Conservation (phyloP, 2,797 vertebrate genomes). For the Smutsia temminckii region DNA sequence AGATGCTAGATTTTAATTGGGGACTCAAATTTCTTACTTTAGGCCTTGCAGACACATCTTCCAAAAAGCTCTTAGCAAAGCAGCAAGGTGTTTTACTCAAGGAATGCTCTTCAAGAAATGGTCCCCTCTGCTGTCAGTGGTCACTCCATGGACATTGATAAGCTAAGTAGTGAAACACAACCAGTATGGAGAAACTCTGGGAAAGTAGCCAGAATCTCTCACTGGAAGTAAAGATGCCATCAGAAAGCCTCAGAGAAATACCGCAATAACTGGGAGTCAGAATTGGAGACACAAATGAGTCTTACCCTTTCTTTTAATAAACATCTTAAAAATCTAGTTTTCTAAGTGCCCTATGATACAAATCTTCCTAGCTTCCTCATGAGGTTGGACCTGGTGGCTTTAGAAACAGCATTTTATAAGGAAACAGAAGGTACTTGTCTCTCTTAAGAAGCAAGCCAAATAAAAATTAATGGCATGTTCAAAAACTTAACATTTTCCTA, state of each 20-base stretch:
- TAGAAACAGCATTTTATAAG: not conserved
- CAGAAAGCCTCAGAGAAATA: not conserved
- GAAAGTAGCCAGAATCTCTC: not conserved
- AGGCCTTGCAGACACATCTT: not conserved
- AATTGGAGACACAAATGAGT: not conserved
- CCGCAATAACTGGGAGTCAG: not conserved
- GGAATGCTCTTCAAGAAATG: not conserved
- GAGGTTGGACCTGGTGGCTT: not conserved
- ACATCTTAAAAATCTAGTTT: not conserved
- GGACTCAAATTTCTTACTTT: not conserved
- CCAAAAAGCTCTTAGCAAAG: not conserved
- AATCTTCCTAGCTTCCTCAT: not conserved
- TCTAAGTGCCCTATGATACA: not conserved
- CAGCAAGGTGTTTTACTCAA: not conserved
- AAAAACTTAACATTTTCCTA: not conserved
- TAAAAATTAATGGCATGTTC: not conserved
- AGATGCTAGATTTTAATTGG: not conserved
- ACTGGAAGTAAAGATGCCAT: not conserved
- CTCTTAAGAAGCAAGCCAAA: not conserved
- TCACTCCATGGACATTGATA: fast-evolving
- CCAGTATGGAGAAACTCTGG: not conserved
- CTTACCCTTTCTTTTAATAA: not conserved
- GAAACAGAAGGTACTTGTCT: not conserved
- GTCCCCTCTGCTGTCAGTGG: not conserved
- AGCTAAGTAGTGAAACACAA: not conserved